phyloP scores from a whole-genome alignment of 2,113 vertebrate species.

The Bubo bubo region DNA sequence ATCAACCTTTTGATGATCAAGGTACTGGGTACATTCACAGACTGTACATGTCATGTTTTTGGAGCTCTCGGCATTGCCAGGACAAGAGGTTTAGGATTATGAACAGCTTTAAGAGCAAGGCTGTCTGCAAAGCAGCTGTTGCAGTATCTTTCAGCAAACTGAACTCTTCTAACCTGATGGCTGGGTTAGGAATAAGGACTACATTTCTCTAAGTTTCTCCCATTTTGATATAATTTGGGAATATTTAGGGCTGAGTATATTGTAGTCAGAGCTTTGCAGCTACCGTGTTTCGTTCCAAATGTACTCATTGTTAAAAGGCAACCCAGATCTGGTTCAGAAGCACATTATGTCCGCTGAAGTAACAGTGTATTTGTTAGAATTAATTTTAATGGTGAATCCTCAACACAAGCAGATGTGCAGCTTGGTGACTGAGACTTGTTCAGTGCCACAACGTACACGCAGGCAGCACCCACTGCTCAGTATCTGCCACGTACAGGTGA shows the following conservation, averaged over 20 bases:
- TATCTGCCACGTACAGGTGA: neutral
- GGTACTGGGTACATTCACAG: neutral
- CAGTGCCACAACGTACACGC: fast-evolving
- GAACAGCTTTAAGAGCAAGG: neutral
- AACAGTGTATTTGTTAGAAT: neutral
- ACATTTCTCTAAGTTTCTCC: neutral
- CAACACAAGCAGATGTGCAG: neutral
- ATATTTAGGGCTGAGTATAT: neutral
- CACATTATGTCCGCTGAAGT: fast-evolving
- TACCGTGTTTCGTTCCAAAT: neutral
- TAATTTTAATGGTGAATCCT: neutral
- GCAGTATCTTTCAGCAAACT: neutral
- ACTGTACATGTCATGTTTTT: neutral
- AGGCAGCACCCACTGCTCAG: neutral
- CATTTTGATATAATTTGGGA: neutral
- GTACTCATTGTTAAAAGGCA: neutral
- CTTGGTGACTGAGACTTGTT: neutral
- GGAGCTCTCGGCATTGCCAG: neutral
- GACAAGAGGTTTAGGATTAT: neutral
- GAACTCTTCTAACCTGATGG: neutral
- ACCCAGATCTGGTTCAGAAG: neutral
- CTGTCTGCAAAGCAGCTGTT: neutral
- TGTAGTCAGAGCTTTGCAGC: neutral
- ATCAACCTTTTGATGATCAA: neutral
- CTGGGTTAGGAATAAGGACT: neutral